Conservation (phyloP, 2,888 invertebrate species). For the Stenurella melanura region DNA sequence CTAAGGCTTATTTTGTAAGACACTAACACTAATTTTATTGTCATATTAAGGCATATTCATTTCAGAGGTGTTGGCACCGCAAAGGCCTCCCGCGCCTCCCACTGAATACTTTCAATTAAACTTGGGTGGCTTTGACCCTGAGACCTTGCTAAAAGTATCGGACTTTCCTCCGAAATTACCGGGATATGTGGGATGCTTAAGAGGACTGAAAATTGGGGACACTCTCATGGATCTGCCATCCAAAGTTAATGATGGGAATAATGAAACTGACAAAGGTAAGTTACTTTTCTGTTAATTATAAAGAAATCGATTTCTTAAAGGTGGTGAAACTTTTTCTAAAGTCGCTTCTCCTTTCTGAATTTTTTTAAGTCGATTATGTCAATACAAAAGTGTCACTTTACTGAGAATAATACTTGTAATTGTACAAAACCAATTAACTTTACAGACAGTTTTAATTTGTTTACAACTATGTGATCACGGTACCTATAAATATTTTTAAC, state of each 20-base stretch:
- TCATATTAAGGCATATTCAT: constrained; percentile 50
- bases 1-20: too few species aligned
- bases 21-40: too few species aligned
- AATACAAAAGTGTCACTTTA: too few species aligned
- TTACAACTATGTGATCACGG: too few species aligned
- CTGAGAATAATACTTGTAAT: too few species aligned
- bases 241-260: constrained; percentile 74
- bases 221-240: constrained; percentile 86
- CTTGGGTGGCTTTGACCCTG: constrained; percentile 88
- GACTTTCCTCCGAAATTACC: constrained; percentile 75
- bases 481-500: too few species aligned
- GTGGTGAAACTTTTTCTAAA: too few species aligned
- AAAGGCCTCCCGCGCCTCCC: constrained; percentile 91
- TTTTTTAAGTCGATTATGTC: too few species aligned
- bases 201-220: constrained; percentile 90
- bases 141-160: constrained; percentile 80
- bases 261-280: constrained; percentile 80
- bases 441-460: too few species aligned
- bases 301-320: too few species aligned
- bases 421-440: too few species aligned
- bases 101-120: constrained; percentile 93
- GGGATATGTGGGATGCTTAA: constrained; percentile 90
- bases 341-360: too few species aligned
- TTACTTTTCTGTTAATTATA: constrained; percentile 27
- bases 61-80: constrained; percentile 89